Evolutionary conservation across 2,888 invertebrate species (phyloP).

Genomic region (Heliconius erato): DNA sequence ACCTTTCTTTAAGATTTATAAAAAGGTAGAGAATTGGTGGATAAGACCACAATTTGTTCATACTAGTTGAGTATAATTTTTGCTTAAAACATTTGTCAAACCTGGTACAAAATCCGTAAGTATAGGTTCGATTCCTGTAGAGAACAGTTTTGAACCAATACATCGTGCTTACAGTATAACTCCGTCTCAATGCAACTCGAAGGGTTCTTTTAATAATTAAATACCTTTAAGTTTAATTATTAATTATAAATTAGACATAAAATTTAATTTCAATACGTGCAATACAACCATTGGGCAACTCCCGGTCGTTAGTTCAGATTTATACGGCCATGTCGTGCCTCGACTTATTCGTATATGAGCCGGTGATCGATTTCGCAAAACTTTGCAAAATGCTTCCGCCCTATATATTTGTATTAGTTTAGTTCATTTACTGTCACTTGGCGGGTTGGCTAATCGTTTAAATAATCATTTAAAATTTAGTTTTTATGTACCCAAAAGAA

Average conservation of each 20-base stretch:
- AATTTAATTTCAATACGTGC: background rate
- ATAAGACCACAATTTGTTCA: background rate
- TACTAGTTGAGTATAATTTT: background rate
- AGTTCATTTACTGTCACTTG: conserved; percentile 7
- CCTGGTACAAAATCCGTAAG: too few species aligned
- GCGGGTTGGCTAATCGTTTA: background rate
- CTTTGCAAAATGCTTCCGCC: conserved; percentile 32
- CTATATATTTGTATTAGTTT: background rate
- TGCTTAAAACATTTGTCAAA: background rate
- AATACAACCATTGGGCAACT: conserved; percentile 38
- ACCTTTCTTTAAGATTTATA: conserved; percentile 13
- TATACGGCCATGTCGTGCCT: conserved; percentile 35
- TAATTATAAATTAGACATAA: background rate
- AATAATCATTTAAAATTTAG: too few species aligned
- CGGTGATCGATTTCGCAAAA: conserved; percentile 34
- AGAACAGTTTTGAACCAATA: too few species aligned
- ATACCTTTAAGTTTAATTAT: too few species aligned
- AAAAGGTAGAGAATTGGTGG: background rate
- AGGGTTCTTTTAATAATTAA: too few species aligned
- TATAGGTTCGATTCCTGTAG: too few species aligned
- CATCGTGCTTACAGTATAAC: too few species aligned
- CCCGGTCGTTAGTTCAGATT: conserved; percentile 43
- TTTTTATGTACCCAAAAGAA: too few species aligned
- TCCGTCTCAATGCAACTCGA: too few species aligned
- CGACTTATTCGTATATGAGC: conserved; percentile 21